These are phyloP conservation scores for Henricia sp. DNA, from an alignment of 53 echinoderm and acorn worm species.

Conservation along the genomic window DNA sequence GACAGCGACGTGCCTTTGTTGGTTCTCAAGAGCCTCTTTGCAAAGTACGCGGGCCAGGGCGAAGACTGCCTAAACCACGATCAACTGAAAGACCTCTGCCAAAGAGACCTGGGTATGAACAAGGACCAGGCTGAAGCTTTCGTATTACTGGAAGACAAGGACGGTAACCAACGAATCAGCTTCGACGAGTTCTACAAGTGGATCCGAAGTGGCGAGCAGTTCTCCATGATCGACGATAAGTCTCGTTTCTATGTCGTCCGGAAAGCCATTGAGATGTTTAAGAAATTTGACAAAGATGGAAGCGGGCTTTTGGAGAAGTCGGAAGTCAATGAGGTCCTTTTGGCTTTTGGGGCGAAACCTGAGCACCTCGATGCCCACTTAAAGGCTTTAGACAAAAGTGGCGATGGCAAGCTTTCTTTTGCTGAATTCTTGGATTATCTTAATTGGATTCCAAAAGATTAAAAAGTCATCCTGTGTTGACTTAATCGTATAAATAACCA, in stretches of 20 bases:
- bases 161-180: slow-evolving; percentile 41
- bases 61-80: slow-evolving; percentile 7
- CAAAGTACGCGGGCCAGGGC: slow-evolving; percentile 28
- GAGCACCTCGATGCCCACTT: slow-evolving; percentile 30
- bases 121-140: slow-evolving; percentile 36
- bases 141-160: slow-evolving; percentile 33
- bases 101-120: slow-evolving; percentile 33
- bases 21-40: slow-evolving; percentile 37
- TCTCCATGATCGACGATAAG: slow-evolving; percentile 37
- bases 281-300: slow-evolving; percentile 41
- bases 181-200: slow-evolving; percentile 37
- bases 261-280: slow-evolving; percentile 38
- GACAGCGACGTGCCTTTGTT: slow-evolving; percentile 9
- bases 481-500: no score
- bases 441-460: slow-evolving; percentile 20
- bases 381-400: slow-evolving; percentile 24
- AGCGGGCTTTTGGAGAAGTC: slow-evolving; percentile 36
- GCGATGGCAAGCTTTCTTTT: slow-evolving; percentile 39
- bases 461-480: no score
- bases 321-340: slow-evolving; percentile 7
- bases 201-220: slow-evolving; percentile 30
- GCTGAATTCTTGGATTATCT: slow-evolving; percentile 45
- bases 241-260: slow-evolving; percentile 6
- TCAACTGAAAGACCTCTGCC: not conserved
- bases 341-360: slow-evolving; percentile 1